Evolutionary conservation across 2,888 invertebrate species (phyloP).

Genomic region (Tachina grossa): DNA sequence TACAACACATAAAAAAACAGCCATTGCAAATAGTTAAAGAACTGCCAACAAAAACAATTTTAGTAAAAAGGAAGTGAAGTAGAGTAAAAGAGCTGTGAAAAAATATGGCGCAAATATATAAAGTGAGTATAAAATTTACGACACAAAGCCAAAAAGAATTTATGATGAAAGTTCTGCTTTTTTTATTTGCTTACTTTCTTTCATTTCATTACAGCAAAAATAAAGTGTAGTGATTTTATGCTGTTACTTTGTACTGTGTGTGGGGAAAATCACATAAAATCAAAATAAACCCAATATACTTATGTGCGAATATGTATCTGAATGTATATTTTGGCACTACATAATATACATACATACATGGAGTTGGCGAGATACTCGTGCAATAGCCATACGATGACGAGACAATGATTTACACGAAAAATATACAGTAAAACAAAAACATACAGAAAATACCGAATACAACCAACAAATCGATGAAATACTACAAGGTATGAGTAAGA

Average conservation of each 20-base stretch:
- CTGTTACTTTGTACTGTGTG: slow-evolving; percentile 20
- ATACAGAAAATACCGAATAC: slow-evolving; percentile 16
- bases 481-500: slow-evolving; percentile 35
- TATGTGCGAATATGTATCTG: no score
- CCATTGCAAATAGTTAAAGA: slow-evolving; percentile 21
- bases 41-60: slow-evolving; percentile 12
- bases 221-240: slow-evolving; percentile 39
- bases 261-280: slow-evolving; percentile 11
- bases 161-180: slow-evolving; percentile 67
- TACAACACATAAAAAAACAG: slow-evolving; percentile 14
- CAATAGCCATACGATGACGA: slow-evolving; percentile 66
- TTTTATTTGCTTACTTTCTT: slow-evolving; percentile 29
- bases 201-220: slow-evolving; percentile 35
- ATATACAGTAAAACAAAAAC: background rate
- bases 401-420: slow-evolving; percentile 42
- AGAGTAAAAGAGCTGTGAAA: slow-evolving; percentile 56
- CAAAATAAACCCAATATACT: slow-evolving; percentile 41
- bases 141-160: slow-evolving; percentile 68
- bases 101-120: slow-evolving; percentile 61
- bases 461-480: slow-evolving; percentile 25
- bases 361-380: slow-evolving; percentile 23
- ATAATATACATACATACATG: slow-evolving; percentile 2
- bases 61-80: slow-evolving; percentile 35
- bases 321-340: no score
- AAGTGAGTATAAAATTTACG: slow-evolving; percentile 42